These are phyloP conservation scores for Hemibagrus guttatus DNA, from an alignment of 2,797 vertebrate genomes.

Conservation along the genomic window DNA sequence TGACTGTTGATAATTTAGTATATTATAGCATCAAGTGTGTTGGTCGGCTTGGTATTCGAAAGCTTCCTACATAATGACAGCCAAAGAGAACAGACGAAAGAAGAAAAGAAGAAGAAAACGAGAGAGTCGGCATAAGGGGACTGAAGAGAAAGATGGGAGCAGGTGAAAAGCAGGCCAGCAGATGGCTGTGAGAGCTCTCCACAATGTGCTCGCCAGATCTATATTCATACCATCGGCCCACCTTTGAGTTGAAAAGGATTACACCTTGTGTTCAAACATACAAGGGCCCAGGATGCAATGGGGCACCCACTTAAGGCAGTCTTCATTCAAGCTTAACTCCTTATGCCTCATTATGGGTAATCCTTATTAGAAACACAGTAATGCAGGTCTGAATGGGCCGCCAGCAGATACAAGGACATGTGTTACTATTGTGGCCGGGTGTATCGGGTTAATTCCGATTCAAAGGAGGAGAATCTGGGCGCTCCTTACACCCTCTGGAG, in stretches of 20 bases:
- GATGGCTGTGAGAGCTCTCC: slow-evolving; percentile 54
- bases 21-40: background rate
- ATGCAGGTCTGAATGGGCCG: slow-evolving; percentile 68
- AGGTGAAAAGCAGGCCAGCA: slow-evolving; percentile 50
- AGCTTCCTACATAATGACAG: background rate
- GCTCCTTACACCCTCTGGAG: slow-evolving; percentile 30
- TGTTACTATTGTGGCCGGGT: slow-evolving; percentile 72
- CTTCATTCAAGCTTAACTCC: slow-evolving; percentile 81
- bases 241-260: slow-evolving; percentile 84
- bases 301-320: slow-evolving; percentile 75
- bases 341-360: slow-evolving; percentile 70
- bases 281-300: slow-evolving; percentile 71
- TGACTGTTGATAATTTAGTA: background rate
- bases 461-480: slow-evolving; percentile 42
- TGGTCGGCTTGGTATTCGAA: background rate
- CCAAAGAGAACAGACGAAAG: background rate
- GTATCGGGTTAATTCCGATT: slow-evolving; percentile 75
- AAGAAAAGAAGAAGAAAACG: background rate
- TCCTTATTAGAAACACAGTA: slow-evolving; percentile 77
- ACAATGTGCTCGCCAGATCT: slow-evolving; percentile 71
- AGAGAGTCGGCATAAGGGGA: slow-evolving; percentile 1
- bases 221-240: slow-evolving; percentile 78
- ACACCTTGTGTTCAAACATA: slow-evolving; percentile 77
- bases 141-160: slow-evolving; percentile 42
- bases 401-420: slow-evolving; percentile 68